These are phyloP conservation scores for Nemurella pictetii DNA, from an alignment of 2,888 invertebrate species.

Conservation along the genomic window DNA sequence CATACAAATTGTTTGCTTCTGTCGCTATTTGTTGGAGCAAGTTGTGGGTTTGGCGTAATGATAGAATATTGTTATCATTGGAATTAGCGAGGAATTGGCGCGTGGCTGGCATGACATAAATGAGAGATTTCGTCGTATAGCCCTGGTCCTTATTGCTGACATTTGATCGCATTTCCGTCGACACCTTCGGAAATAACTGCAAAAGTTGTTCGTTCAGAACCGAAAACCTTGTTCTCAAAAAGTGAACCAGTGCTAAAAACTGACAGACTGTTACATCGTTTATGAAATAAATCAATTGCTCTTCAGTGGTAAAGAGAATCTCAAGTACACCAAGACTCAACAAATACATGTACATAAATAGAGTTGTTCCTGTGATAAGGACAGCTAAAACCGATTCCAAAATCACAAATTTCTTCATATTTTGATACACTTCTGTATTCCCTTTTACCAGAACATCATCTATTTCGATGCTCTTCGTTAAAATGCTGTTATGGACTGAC, in stretches of 20 bases:
- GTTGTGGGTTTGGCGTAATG: not conserved
- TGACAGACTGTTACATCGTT: not conserved
- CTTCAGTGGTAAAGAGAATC: not conserved
- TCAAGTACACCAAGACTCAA: no score
- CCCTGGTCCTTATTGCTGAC: no score
- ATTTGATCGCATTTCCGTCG: no score
- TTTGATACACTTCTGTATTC: not conserved
- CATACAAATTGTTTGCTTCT: not conserved
- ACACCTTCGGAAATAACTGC: not conserved
- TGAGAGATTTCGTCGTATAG: no score
- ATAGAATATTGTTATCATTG: not conserved
- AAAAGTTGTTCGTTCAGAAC: not conserved
- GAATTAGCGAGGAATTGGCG: no score
- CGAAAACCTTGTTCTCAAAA: not conserved
- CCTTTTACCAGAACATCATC: not conserved
- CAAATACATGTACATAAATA: no score
- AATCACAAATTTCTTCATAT: not conserved
- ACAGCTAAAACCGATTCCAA: not conserved
- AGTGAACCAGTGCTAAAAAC: not conserved
- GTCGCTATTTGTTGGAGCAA: not conserved
- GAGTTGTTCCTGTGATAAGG: not conserved
- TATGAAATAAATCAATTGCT: not conserved
- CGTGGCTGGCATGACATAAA: no score
- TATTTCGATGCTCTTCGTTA: not conserved
- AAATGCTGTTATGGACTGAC: not conserved